phyloP scores from a whole-genome alignment of 1,140 invertebrate genomes.

The Apis dorsata region DNA sequence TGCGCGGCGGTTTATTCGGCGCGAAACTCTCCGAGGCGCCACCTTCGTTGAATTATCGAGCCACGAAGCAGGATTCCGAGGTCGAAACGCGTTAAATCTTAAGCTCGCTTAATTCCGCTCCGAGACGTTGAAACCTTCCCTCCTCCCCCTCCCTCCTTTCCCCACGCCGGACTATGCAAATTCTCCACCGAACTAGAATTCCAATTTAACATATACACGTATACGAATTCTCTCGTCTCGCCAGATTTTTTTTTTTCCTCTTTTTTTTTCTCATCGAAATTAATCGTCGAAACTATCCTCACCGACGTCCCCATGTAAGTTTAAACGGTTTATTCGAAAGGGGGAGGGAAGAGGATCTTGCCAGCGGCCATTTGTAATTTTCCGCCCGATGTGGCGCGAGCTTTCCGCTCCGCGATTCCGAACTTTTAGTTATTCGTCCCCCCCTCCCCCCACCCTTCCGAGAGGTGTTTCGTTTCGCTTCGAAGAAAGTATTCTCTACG shows the following conservation, averaged over 20 bases:
- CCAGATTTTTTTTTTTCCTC: background rate
- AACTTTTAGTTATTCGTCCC: conserved; percentile 62
- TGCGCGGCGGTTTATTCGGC: conserved; percentile 57
- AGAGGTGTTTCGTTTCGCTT: conserved; percentile 61
- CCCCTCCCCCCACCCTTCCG: conserved; percentile 38
- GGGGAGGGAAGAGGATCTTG: conserved; percentile 46
- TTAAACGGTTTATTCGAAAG: conserved; percentile 50
- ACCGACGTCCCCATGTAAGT: background rate
- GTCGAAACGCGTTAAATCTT: conserved; percentile 62
- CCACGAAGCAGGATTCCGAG: conserved; percentile 49
- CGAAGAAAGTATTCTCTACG: background rate
- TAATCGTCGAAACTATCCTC: no score
- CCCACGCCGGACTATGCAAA: conserved; percentile 51
- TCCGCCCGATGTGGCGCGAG: conserved; percentile 72
- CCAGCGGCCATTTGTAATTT: conserved; percentile 74
- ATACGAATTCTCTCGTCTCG: background rate
- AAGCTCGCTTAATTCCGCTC: conserved; percentile 59
- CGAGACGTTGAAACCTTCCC: conserved; percentile 38
- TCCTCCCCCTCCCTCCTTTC: background rate
- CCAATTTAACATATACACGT: background rate
- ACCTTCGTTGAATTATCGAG: conserved; percentile 61
- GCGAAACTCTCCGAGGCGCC: conserved; percentile 57
- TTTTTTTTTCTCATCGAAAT: background rate
- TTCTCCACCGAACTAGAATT: conserved; percentile 43
- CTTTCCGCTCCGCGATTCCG: conserved; percentile 69